Percentiles rank a stretch among this genome's conserved stretches.
Conservation (phyloP, 2,113 vertebrate genomes). For the Ciconia maguari region DNA sequence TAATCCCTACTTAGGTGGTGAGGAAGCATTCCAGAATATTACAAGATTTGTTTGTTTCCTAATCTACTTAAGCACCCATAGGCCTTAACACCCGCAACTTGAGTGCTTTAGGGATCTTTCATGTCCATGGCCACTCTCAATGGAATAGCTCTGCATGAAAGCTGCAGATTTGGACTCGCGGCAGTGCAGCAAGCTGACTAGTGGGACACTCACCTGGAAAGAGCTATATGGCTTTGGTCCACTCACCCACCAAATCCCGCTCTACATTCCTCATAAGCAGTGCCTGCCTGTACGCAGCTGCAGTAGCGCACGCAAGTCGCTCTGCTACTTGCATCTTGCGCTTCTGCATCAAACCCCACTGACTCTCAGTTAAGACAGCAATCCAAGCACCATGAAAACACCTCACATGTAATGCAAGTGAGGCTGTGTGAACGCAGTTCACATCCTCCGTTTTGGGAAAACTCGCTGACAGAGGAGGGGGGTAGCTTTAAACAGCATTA, state of each 20-base stretch:
- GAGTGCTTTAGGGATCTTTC: constrained; percentile 12
- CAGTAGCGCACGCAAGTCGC: fast-evolving
- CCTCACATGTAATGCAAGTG: fast-evolving
- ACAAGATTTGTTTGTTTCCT: constrained; percentile 66
- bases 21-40: constrained; percentile 59
- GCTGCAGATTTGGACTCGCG: not conserved
- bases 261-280: not conserved
- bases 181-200: not conserved
- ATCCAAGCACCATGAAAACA: not conserved
- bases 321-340: not conserved
- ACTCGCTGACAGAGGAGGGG: not conserved
- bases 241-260: not conserved
- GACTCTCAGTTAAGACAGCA: not conserved
- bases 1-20: constrained; percentile 39
- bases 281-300: fast-evolving
- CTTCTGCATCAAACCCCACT: not conserved
- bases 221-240: not conserved
- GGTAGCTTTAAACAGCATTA: constrained; percentile 6
- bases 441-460: not conserved
- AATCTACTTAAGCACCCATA: constrained; percentile 55
- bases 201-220: not conserved
- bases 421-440: not conserved
- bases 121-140: not conserved
- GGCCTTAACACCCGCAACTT: not conserved
- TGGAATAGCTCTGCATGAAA: not conserved